Base-by-base conservation (phyloP, 2,797 vertebrate species). In the Astyanax mexicanus region DNA sequence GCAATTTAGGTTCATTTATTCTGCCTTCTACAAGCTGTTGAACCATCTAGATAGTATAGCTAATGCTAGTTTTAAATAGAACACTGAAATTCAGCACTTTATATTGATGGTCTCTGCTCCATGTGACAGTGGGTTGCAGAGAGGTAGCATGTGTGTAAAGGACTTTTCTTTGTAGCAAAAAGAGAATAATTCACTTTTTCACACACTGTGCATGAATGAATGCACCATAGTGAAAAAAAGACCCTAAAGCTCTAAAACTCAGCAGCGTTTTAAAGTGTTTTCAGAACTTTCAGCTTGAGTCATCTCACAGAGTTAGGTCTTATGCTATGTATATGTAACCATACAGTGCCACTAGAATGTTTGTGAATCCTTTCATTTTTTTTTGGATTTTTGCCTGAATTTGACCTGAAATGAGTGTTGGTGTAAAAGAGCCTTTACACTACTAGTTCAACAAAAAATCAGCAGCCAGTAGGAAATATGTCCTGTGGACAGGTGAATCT, bases 1-100 rank as follows among this genome's bases (percentile, higher is more conserved):
- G 79, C 85, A 79, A 72, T 88, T 86, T 88, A 86, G 85, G 87
- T 86, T 84, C 81, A 84, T 84, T 85, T 81, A 74, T 72, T 77
- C 81, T 75, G 67, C 67, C 80, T 86, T 87, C 86, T 86, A 83
- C 81, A 88, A 62, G 38, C 81, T 89, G 81, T 66, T 84, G 69
- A 83, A 78, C 84, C 81, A 83, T 85, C 40, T 82, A 75, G 62
- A 81, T 84, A 85, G 68, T 83, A 38, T 75, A 84, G 62, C 81
- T 25, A 78, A 79, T 73, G 79, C 77, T 75, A 81, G 55, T 78
- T 78, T 64, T 12, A 83, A 84, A 78, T 64, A 82, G 84, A 40
- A 67, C 58, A 76, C 51, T 79, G 49, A 75, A 82, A 75, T 61
- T 80, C 71, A 65, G 71, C 70, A 74, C 66, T 54, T 72, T 54